Evolutionary conservation across 1,140 invertebrate species (phyloP).

Genomic region (Parapsyche elsis): DNA sequence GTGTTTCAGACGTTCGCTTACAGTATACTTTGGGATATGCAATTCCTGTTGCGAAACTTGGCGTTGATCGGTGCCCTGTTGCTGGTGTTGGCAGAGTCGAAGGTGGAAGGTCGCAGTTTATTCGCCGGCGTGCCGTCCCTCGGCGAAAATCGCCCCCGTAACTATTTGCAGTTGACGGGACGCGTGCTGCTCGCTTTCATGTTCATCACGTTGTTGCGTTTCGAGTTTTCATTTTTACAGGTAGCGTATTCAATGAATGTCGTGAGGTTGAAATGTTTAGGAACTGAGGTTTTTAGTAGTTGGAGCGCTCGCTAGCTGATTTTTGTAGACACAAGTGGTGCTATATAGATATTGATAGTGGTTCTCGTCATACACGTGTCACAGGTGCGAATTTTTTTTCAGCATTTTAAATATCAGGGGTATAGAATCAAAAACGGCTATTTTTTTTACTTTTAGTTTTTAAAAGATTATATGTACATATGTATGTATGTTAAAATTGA

Average conservation of each 20-base stretch:
- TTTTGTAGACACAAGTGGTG: no score
- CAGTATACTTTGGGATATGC: constrained; percentile 98
- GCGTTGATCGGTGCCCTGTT: constrained; percentile 96
- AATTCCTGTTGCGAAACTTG: constrained; percentile 95
- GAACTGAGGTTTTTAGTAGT: no score
- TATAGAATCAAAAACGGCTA: no score
- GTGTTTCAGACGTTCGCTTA: constrained; percentile 91
- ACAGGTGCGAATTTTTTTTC: no score
- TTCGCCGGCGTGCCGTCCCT: constrained; percentile 98
- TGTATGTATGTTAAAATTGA: no score
- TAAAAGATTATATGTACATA: no score
- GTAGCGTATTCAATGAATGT: constrained; percentile 63
- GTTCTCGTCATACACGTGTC: no score
- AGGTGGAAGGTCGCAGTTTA: constrained; percentile 90
- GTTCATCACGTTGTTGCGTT: constrained; percentile 96
- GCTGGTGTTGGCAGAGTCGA: constrained; percentile 93
- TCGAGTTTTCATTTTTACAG: constrained; percentile 92
- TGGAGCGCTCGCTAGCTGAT: no score
- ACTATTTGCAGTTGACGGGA: constrained; percentile 95
- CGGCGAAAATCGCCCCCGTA: constrained; percentile 98
- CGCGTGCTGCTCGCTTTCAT: constrained; percentile 97
- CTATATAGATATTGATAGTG: no score
- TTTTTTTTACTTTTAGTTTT: no score
- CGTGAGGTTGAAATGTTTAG: not conserved
- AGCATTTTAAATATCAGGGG: no score